Evolutionary conservation across 1,140 invertebrate species (phyloP).

Genomic region (Sitophilus oryzae): DNA sequence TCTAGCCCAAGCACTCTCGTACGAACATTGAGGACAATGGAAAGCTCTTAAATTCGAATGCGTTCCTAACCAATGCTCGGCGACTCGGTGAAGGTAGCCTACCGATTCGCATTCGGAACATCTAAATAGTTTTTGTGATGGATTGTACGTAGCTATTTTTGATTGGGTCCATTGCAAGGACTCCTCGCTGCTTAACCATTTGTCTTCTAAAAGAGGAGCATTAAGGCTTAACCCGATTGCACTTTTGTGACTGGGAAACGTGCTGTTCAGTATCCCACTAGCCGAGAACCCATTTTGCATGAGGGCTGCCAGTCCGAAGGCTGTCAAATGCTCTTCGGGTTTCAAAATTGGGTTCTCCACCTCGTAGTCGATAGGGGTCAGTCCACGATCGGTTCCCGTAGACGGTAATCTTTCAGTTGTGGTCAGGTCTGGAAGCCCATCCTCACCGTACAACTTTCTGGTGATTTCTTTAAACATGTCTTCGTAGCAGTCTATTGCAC

Average conservation of each 20-base stretch:
- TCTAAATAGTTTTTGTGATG: constrained; percentile 64
- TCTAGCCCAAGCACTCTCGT: constrained; percentile 67
- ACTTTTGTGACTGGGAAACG: constrained; percentile 47
- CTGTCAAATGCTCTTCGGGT: constrained; percentile 59
- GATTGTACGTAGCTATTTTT: constrained; percentile 66
- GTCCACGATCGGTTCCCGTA: constrained; percentile 38
- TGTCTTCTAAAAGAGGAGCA: constrained; percentile 50
- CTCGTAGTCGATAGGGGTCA: constrained; percentile 45
- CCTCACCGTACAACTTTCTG: constrained; percentile 81
- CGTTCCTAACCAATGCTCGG: constrained; percentile 77
- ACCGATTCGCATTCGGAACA: constrained; percentile 74
- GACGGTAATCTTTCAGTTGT: constrained; percentile 44
- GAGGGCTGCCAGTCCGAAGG: constrained; percentile 62
- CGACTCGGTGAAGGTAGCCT: constrained; percentile 68
- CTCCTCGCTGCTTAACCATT: constrained; percentile 64
- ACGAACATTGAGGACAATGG: constrained; percentile 65
- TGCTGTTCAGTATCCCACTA: constrained; percentile 51
- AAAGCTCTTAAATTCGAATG: constrained; percentile 71
- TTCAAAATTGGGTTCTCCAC: constrained; percentile 50
- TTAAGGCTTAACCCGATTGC: constrained; percentile 35
- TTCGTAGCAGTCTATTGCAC: constrained; percentile 58
- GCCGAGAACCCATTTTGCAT: constrained; percentile 67
- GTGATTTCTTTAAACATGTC: constrained; percentile 85
- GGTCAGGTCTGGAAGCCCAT: constrained; percentile 54
- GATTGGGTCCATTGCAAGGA: constrained; percentile 62